Evolutionary conservation across 2,888 invertebrate genomes (phyloP).

Genomic region (Conomelus anceps): DNA sequence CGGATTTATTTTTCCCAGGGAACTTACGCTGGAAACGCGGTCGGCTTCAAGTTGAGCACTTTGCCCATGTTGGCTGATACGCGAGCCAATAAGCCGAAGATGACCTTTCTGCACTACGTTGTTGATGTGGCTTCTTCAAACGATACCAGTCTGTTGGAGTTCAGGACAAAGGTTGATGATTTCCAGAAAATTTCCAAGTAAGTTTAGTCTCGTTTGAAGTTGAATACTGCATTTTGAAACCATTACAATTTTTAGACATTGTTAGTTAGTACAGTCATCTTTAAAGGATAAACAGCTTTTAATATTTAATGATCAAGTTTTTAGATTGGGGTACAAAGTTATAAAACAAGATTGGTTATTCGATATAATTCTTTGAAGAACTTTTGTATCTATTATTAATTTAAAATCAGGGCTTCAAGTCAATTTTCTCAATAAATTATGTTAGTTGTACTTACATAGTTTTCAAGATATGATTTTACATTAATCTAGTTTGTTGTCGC

Average conservation of each 20-base stretch:
- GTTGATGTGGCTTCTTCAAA: conserved; percentile 42
- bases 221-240: background rate
- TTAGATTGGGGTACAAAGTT: too few relatives aligned
- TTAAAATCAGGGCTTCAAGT: too few relatives aligned
- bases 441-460: too few relatives aligned
- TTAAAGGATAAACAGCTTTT: too few relatives aligned
- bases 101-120: conserved; percentile 48
- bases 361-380: too few relatives aligned
- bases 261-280: background rate
- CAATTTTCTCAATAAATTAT: too few relatives aligned
- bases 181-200: conserved; percentile 31
- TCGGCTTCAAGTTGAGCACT: conserved; percentile 46
- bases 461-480: too few relatives aligned
- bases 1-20: conserved; percentile 41
- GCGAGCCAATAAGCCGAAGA: conserved; percentile 45
- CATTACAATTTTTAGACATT: background rate
- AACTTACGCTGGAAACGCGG: conserved; percentile 48
- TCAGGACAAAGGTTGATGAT: conserved; percentile 39
- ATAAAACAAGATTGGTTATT: too few relatives aligned
- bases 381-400: too few relatives aligned
- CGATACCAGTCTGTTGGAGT: conserved; percentile 40
- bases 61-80: conserved; percentile 46
- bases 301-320: too few relatives aligned
- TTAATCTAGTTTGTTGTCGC: too few relatives aligned
- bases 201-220: background rate